Evolutionary conservation across 2,888 invertebrate species (phyloP).

Genomic region (Altica lythri): DNA sequence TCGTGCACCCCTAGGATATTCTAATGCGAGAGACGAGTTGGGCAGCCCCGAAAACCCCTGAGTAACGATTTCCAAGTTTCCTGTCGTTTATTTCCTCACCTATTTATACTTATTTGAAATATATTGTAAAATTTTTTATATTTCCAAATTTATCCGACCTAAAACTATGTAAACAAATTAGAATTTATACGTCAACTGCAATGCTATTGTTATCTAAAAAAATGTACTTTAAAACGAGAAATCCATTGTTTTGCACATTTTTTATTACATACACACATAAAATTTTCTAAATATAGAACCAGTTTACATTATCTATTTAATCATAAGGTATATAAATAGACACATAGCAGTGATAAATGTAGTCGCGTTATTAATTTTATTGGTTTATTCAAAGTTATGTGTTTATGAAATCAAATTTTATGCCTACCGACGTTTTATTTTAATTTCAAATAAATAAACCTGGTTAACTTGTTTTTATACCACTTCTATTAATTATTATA

Average conservation of each 20-base stretch:
- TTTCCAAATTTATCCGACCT: too few species aligned
- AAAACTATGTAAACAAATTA: too few species aligned
- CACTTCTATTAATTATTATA: background rate
- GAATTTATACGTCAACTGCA: too few species aligned
- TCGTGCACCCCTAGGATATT: too few species aligned
- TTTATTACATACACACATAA: constrained; percentile 19
- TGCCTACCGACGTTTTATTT: constrained; percentile 7
- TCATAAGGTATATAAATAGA: constrained; percentile 36
- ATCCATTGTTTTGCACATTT: constrained; percentile 11
- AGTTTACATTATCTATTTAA: constrained; percentile 32
- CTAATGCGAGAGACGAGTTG: too few species aligned
- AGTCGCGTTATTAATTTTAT: constrained; percentile 12
- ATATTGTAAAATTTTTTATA: too few species aligned
- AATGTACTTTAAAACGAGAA: constrained; percentile 4
- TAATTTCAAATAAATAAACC: constrained; percentile 11
- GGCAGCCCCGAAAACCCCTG: too few species aligned
- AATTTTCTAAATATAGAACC: constrained; percentile 34
- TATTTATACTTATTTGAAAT: too few species aligned
- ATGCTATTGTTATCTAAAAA: too few species aligned
- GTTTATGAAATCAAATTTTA: constrained; percentile 12
- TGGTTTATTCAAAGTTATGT: constrained; percentile 15
- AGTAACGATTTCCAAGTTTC: too few species aligned
- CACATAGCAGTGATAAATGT: constrained; percentile 11
- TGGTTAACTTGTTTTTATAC: constrained; percentile 1
- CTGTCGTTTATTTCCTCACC: too few species aligned